Percentiles rank a stretch among this genome's conserved stretches.
These are phyloP conservation scores for Vultur gryphus DNA, from an alignment of 2,797 vertebrate species.

Conservation along the genomic window DNA sequence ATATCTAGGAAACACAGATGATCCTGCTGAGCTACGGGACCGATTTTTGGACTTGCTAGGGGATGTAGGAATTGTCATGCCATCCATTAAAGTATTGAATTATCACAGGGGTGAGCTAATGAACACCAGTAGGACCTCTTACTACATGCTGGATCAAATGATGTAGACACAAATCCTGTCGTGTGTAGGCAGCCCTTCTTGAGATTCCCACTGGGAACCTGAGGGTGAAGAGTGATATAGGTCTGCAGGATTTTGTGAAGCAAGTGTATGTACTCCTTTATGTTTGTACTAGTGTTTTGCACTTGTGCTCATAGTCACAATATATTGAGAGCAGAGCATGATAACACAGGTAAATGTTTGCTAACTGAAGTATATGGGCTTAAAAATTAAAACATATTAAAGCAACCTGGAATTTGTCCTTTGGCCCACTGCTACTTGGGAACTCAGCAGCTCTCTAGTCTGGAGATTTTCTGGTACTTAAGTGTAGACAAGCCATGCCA, in stretches of 20 bases:
- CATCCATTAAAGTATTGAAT: constrained; percentile 70
- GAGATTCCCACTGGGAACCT: neutral
- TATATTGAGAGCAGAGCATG: neutral
- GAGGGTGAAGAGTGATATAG: neutral
- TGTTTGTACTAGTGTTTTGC: neutral
- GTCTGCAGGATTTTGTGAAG: neutral
- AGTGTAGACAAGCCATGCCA: neutral
- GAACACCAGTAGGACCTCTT: neutral
- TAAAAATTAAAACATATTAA: neutral
- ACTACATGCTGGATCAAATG: neutral
- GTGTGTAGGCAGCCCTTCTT: neutral
- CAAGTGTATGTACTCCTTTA: neutral
- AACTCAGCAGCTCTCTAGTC: neutral
- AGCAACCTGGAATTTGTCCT: neutral
- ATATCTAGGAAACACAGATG: constrained; percentile 71
- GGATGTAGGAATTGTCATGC: constrained; percentile 72
- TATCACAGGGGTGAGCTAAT: constrained; percentile 78
- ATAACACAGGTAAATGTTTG: neutral
- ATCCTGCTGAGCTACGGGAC: constrained; percentile 73
- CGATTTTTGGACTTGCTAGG: constrained; percentile 70
- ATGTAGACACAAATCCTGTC: neutral
- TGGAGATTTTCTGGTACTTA: neutral
- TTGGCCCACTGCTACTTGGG: neutral
- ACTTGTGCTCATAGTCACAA: neutral
- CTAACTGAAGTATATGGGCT: neutral